Conservation (phyloP, 2,888 invertebrate genomes). For the Andrena dorsata region DNA sequence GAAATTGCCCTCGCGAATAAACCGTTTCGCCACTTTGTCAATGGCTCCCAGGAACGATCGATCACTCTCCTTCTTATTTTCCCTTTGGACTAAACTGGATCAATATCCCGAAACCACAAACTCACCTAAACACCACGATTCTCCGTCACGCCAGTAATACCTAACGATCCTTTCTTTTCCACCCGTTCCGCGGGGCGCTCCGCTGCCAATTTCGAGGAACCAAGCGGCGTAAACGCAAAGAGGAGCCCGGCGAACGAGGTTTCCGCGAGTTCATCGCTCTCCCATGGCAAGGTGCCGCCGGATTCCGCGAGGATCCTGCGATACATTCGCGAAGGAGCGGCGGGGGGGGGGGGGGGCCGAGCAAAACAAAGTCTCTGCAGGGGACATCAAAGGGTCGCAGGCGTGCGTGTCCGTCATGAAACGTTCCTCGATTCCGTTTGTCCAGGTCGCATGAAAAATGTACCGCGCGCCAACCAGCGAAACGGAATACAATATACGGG, state of each 20-base stretch:
- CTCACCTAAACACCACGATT: too few relatives aligned
- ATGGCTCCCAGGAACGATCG: too few relatives aligned
- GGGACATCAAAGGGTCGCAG: constrained; percentile 48
- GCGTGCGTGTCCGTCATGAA: constrained; percentile 44
- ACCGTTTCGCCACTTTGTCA: background rate
- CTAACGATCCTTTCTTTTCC: background rate
- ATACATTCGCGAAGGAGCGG: background rate
- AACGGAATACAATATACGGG: constrained; percentile 55
- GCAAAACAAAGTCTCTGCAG: constrained; percentile 40
- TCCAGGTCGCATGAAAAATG: constrained; percentile 53
- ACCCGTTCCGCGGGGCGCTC: background rate
- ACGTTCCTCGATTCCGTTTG: constrained; percentile 60
- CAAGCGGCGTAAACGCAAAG: background rate
- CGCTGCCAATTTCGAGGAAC: background rate
- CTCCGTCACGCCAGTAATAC: too few relatives aligned
- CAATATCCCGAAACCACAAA: too few relatives aligned
- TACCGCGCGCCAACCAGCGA: constrained; percentile 30
- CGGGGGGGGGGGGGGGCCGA: constrained; percentile 13
- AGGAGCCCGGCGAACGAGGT: constrained; percentile 17
- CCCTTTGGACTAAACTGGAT: too few relatives aligned
- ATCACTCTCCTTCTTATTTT: too few relatives aligned
- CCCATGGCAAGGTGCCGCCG: constrained; percentile 15
- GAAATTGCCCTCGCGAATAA: background rate
- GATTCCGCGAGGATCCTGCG: constrained; percentile 1
- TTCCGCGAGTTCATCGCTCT: constrained; percentile 27